phyloP scores from a whole-genome alignment of 1,140 invertebrate genomes.

The Conus betulinus region DNA sequence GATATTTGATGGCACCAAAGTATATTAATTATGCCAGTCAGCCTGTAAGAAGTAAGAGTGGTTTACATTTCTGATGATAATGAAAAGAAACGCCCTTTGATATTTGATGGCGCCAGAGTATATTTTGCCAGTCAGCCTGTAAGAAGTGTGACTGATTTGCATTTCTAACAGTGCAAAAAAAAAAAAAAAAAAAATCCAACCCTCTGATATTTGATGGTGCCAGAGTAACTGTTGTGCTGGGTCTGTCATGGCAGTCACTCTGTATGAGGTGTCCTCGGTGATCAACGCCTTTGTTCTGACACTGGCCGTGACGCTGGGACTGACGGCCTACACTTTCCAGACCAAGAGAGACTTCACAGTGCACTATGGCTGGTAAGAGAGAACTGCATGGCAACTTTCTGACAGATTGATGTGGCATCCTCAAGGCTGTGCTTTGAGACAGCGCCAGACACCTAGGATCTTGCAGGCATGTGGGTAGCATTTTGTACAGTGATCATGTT shows the following conservation, averaged over 20 bases:
- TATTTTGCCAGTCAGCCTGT: neutral
- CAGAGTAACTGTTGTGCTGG: neutral
- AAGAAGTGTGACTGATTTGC: neutral
- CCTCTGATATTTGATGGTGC: neutral
- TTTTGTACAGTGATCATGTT: too few species aligned
- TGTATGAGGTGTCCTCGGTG: conserved; percentile 83
- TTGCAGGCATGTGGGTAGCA: too few species aligned
- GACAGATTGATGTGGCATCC: too few species aligned
- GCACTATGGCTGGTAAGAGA: conserved; percentile 32
- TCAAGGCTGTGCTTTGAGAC: too few species aligned
- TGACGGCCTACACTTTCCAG: conserved; percentile 88
- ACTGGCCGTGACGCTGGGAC: conserved; percentile 82
- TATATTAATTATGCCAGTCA: too few species aligned
- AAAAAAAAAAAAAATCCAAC: neutral
- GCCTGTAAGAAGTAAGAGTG: neutral
- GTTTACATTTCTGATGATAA: neutral
- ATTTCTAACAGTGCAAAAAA: neutral
- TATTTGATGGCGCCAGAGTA: too few species aligned
- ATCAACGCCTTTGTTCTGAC: conserved; percentile 87
- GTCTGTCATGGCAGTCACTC: conserved; percentile 79
- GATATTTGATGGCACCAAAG: too few species aligned
- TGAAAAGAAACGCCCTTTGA: too few species aligned
- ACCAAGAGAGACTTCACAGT: conserved; percentile 87
- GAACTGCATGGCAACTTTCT: neutral
- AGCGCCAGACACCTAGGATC: too few species aligned